Evolutionary conservation across 2,113 vertebrate genomes (phyloP), one percentile per base, ranked within the genome.

Genomic region (Heterocephalus glaber): DNA sequence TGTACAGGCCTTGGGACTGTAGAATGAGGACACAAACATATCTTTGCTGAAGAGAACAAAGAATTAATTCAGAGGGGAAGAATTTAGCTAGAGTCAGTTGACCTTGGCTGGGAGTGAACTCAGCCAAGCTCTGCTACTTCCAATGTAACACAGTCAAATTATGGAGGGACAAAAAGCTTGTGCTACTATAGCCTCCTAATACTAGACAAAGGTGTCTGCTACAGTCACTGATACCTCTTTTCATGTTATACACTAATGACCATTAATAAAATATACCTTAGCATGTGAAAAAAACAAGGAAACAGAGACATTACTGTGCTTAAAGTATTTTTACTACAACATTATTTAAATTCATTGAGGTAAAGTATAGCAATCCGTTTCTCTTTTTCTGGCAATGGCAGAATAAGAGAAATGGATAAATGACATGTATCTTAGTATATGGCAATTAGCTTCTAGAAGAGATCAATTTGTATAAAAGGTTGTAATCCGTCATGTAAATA

Each of bases 211-310:
- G n/a, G n/a, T n/a, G n/a, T n/a, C n/a, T n/a, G n/a, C n/a, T n/a
- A n/a, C n/a, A n/a, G n/a, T n/a, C n/a, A n/a, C n/a, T n/a, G 79
- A 88, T 19, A 70, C 14, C 14, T 77, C 4, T 84, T 3, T 3
- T 54, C 20, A 30, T 22, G 91, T 49, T 72, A 60, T 63, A 80
- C 11, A 70, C 30, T 52, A 86, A 60, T 89, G 20, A 90, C 47
- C 54, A 20, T 83, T 84, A 77, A 68, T 88, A 85, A 88, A 89
- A 44, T 72, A 80, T 63, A 94, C 68, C 54, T 86, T 80, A 84
- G 49, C n/a, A 41, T 33, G 26, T 41, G 83, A 35, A 77, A 61
- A 80, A 80, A 44, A 68, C 26, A 76, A 77, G n/a, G 26, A 81
- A 19, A 68, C 10, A 81, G 38, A 20, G 83, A 44, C 7, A 65